Conservation (phyloP, 1,140 invertebrate genomes). For the Zaprionus tsacasi region DNA sequence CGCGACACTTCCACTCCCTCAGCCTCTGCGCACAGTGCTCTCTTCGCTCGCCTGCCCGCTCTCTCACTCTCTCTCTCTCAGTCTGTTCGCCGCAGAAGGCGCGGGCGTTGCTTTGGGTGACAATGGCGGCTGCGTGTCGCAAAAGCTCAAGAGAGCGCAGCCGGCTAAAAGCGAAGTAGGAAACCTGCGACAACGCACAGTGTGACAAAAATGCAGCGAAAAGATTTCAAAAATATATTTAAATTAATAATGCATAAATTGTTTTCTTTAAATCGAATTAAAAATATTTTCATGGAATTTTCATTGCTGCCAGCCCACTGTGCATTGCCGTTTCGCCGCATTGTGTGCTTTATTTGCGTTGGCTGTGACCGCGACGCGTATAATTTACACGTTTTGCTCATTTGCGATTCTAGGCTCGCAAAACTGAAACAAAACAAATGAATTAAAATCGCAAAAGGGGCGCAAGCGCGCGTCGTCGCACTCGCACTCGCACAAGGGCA, state of each 20-base stretch:
- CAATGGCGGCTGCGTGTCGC: conserved; percentile 33
- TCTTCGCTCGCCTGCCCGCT: neutral
- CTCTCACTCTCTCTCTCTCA: neutral
- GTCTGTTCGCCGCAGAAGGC: conserved; percentile 23
- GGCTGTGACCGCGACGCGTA: conserved; percentile 79
- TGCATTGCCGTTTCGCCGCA: neutral
- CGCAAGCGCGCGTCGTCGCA: conserved; percentile 3
- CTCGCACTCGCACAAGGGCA: conserved; percentile 2
- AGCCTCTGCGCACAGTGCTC: neutral
- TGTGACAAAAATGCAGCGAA: neutral
- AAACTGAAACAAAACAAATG: conserved; percentile 69
- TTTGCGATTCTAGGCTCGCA: conserved; percentile 80
- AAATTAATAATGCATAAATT: no score
- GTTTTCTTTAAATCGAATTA: no score
- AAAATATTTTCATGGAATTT: neutral
- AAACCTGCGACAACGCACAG: conserved; percentile 18
- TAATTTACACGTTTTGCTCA: conserved; percentile 83
- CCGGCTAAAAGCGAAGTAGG: conserved; percentile 27
- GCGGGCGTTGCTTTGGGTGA: conserved; percentile 49
- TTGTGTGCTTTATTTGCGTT: conserved; percentile 65
- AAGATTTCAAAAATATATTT: no score
- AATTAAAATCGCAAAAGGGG: conserved; percentile 60
- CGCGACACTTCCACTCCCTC: conserved; percentile 16
- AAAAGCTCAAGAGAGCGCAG: conserved; percentile 26
- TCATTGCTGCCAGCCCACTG: neutral